Conservation (phyloP, 2,797 vertebrate species). For the Perodicticus potto region DNA sequence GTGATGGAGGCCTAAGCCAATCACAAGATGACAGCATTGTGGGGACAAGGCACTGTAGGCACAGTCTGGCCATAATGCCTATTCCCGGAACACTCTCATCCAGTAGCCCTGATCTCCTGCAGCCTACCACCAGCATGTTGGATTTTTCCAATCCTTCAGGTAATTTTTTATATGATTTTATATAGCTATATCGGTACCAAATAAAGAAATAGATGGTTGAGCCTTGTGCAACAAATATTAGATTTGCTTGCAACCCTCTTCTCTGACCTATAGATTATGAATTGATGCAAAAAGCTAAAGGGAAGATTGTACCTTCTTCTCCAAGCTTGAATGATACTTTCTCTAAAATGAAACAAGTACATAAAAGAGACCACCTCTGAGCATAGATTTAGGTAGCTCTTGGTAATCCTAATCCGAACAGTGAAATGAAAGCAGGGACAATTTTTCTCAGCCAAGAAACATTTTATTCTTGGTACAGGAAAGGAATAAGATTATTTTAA, state of each 20-base stretch:
- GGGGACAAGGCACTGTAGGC: slow-evolving; percentile 96
- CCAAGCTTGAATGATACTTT: neutral
- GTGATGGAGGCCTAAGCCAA: slow-evolving; percentile 95
- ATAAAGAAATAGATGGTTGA: neutral
- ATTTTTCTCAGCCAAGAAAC: neutral
- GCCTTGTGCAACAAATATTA: neutral
- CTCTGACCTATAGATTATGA: slow-evolving; percentile 24
- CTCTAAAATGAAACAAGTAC: neutral
- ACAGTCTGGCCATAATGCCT: slow-evolving; percentile 98
- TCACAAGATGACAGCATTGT: slow-evolving; percentile 99
- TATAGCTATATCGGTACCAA: neutral
- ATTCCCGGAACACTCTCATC: slow-evolving; percentile 96
- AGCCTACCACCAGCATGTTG: slow-evolving; percentile 94
- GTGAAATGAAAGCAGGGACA: neutral
- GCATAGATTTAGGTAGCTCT: neutral
- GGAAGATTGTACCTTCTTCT: neutral
- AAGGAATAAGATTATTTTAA: neutral
- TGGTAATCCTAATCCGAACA: neutral
- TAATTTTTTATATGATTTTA: slow-evolving; percentile 80
- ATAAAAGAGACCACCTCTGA: neutral
- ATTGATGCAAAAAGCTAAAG: neutral
- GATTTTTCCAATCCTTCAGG: slow-evolving; percentile 96
- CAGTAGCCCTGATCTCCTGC: slow-evolving; percentile 97
- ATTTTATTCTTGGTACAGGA: neutral
- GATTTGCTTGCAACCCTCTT: neutral